Percentiles rank a stretch among this genome's conserved stretches.
These are phyloP conservation scores for Blennius ocellaris DNA, from an alignment of 2,113 vertebrate species.

Conservation along the genomic window DNA sequence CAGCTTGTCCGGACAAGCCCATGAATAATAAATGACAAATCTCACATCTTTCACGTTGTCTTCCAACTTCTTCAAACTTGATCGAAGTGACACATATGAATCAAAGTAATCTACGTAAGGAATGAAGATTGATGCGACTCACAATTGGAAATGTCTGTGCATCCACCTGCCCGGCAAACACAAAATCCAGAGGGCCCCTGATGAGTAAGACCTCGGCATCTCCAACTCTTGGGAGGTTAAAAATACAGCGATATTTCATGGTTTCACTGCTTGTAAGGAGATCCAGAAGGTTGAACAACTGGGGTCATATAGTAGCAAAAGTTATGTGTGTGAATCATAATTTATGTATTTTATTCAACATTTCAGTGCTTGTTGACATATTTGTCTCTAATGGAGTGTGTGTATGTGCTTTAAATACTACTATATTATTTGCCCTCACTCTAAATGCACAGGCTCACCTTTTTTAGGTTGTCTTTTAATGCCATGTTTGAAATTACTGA, in stretches of 20 bases:
- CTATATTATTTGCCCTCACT: too few relatives aligned
- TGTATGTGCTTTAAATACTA: too few relatives aligned
- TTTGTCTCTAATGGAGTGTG: too few relatives aligned
- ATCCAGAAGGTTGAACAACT: not conserved
- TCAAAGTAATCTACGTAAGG: not conserved
- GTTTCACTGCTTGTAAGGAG: not conserved
- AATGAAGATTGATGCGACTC: not conserved
- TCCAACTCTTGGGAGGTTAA: not conserved
- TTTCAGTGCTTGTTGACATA: too few relatives aligned
- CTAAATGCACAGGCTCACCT: too few relatives aligned
- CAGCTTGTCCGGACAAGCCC: not conserved
- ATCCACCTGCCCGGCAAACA: not conserved
- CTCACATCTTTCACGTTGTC: not conserved
- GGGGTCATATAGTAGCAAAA: too few relatives aligned
- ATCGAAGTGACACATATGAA: not conserved
- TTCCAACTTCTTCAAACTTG: not conserved
- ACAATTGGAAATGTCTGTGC: not conserved
- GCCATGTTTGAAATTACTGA: too few relatives aligned
- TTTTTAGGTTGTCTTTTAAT: too few relatives aligned
- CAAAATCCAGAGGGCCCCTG: not conserved
- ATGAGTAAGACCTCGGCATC: not conserved
- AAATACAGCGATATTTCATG: not conserved
- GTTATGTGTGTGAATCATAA: too few relatives aligned
- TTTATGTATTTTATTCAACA: too few relatives aligned
- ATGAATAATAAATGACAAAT: conserved; percentile 37